Conservation (phyloP, 2,113 vertebrate species). For the Ceyx margarethae region DNA sequence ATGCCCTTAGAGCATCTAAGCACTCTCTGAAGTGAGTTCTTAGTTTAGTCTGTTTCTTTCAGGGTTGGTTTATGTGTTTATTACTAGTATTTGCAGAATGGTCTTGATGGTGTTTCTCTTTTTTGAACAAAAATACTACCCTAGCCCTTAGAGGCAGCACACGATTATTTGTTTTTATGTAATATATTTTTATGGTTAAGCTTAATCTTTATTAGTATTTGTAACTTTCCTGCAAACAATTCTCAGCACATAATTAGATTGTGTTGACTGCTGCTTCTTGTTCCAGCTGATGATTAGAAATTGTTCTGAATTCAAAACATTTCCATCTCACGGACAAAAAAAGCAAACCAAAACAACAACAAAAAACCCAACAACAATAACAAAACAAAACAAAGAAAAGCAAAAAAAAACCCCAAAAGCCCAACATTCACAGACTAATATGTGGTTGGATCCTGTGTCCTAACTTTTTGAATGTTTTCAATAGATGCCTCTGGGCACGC, state of each 20-base stretch:
- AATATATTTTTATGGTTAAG: conserved; percentile 9
- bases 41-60: neutral
- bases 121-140: conserved; percentile 29
- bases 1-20: neutral
- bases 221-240: conserved; percentile 16
- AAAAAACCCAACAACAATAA: no score
- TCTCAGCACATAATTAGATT: neutral
- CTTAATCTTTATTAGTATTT: conserved; percentile 20
- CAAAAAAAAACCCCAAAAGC: no score
- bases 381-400: neutral
- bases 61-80: neutral
- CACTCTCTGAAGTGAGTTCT: neutral
- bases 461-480: conserved; percentile 14
- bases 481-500: conserved; percentile 8
- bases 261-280: conserved; percentile 5
- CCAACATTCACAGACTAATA: neutral
- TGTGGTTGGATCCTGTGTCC: neutral
- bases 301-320: neutral
- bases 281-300: conserved; percentile 30
- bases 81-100: neutral
- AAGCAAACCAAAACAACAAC: neutral
- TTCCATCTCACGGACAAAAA: neutral
- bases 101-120: neutral
- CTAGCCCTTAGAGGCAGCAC: neutral
- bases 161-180: conserved; percentile 24